These are phyloP conservation scores for Xestoiulus laeticollis DNA, from an alignment of 2,888 invertebrate species.

Conservation along the genomic window DNA sequence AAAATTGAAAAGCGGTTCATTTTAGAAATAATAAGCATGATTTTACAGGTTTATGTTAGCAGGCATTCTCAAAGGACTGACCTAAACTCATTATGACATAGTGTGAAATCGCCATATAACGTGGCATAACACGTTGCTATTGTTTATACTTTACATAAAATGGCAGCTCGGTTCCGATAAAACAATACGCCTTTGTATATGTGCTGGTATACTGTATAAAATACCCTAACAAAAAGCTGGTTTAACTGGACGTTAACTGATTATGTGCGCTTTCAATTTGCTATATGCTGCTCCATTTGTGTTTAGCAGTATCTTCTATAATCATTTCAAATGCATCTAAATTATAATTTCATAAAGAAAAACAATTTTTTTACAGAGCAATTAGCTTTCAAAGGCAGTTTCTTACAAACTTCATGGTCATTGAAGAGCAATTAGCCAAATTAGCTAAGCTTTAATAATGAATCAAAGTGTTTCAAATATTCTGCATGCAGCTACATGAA, in stretches of 20 bases:
- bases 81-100: background rate
- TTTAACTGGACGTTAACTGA: background rate
- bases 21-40: background rate
- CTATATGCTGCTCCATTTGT: background rate
- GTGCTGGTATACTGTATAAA: background rate
- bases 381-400: no score
- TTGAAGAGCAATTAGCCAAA: no score
- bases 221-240: background rate
- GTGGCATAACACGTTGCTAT: background rate
- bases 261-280: background rate
- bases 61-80: background rate
- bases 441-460: no score
- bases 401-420: no score
- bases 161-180: background rate
- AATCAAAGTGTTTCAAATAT: no score
- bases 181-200: background rate
- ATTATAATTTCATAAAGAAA: background rate
- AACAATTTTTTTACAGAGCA: no score
- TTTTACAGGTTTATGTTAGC: background rate
- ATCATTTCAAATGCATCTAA: background rate
- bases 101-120: background rate
- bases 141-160: background rate
- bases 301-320: background rate
- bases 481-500: no score
- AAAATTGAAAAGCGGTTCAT: background rate